Base-by-base conservation (phyloP, 2,888 invertebrate species). In the Macropis europaea region DNA sequence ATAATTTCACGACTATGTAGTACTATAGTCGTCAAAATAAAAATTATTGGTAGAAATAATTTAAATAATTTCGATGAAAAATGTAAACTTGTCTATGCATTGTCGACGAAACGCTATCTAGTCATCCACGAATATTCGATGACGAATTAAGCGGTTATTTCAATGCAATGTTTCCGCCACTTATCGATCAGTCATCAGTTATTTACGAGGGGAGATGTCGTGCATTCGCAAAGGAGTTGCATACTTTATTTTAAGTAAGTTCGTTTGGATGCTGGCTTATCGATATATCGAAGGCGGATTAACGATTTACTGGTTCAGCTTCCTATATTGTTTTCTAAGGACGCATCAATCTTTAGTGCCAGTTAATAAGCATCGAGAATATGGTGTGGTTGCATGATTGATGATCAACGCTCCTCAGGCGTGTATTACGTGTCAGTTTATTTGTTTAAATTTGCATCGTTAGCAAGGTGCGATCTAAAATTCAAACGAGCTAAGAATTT, bases 311-410 rank as follows among this genome's bases (percentile, higher is more conserved):
- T 32, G 24, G 34, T 30, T 26, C 32, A 7, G 15, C 17, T 50
- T 52, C 17, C 22, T 43, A 30, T 43, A 45, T 45, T 60, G 34
- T 72, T 53, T 56, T 45, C n/a, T 40, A 30, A 30, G 30, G 19
- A 30, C 11, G 36, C 64, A 81, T 84, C 80, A 66, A 80, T 82
- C 80, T 82, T 74, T 50, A 57, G 62, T 60, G 74, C 76, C 77
- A 75, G 52, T 72, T 75, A 61, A 79, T 79, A 68, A 79, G 66
- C 53, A 69, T 62, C 43, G 26, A 6, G 19, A 34, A 40, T 72
- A 40, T 3, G 40, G 7, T 48, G 34, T 24, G 19, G 30, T 19
- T 22, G 26, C 47, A 59, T 76, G 80, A 83, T 82, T 70, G 72
- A 84, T 77, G 70, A 24, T 48, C 13, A 57, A 22, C 5, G 11